Conservation (phyloP, 2,113 vertebrate species). For the Platysteira castanea region DNA sequence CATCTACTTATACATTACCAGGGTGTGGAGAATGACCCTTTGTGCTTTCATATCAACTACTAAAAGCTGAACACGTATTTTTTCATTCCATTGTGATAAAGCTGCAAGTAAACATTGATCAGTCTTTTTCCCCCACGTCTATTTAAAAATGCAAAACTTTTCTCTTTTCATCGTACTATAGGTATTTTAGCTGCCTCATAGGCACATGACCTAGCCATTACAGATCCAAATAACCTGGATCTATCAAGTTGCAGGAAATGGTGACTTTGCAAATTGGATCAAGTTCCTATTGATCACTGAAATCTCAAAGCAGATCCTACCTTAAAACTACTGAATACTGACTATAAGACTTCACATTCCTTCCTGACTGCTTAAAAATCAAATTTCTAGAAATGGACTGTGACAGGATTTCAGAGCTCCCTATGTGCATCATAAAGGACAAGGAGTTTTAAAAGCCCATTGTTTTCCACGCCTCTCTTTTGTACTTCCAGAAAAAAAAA, state of each 20-base stretch:
- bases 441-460: not conserved
- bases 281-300: not conserved
- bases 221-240: not conserved
- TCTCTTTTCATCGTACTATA: not conserved
- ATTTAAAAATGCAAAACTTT: not conserved
- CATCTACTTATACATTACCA: not conserved
- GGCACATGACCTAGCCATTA: not conserved
- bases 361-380: not conserved
- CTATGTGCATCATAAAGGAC: not conserved
- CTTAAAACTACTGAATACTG: not conserved
- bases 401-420: not conserved
- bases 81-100: not conserved
- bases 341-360: not conserved
- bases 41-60: not conserved
- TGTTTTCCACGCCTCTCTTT: not conserved
- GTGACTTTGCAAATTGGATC: not conserved
- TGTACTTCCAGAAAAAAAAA: not conserved
- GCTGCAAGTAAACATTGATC: not conserved
- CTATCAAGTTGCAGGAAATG: not conserved
- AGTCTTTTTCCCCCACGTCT: not conserved
- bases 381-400: not conserved
- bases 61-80: rapidly evolving
- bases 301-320: not conserved
- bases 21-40: not conserved
- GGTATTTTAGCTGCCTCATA: not conserved